Conservation (phyloP, 1,140 invertebrate genomes). For the Ceratosolen fusciceps region DNA sequence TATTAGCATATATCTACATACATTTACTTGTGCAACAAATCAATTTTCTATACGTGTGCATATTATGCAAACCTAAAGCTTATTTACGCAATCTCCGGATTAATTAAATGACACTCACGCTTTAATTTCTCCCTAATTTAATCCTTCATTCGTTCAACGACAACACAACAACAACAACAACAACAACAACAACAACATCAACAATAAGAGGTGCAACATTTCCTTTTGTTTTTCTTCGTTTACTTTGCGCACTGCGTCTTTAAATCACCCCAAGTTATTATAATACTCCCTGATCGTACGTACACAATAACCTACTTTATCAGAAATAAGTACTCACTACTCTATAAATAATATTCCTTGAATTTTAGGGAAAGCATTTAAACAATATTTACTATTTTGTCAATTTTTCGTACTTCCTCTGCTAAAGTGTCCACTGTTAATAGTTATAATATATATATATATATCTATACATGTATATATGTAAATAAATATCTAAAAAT, state of each 20-base stretch:
- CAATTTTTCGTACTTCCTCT: not conserved
- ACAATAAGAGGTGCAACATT: slow-evolving; percentile 36
- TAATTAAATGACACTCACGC: slow-evolving; percentile 1
- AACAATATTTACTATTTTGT: not conserved
- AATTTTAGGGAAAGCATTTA: not conserved
- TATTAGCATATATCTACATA: slow-evolving; percentile 34
- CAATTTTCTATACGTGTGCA: slow-evolving; percentile 53
- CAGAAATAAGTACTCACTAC: not conserved
- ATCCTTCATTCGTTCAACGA: not conserved
- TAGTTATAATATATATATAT: too few relatives aligned
- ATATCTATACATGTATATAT: too few relatives aligned
- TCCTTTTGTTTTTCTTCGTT: slow-evolving; percentile 25
- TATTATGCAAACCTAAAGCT: slow-evolving; percentile 32
- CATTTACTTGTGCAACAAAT: slow-evolving; percentile 51
- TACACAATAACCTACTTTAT: not conserved
- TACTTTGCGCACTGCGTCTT: not conserved
- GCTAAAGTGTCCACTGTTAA: too few relatives aligned
- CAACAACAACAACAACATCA: too few relatives aligned
- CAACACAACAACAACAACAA: too few relatives aligned
- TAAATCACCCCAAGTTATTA: slow-evolving; percentile 15
- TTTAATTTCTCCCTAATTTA: not conserved
- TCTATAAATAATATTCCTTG: not conserved
- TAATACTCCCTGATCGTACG: slow-evolving; percentile 19
- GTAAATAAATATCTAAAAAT: too few relatives aligned
- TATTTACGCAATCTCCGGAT: too few relatives aligned